These are phyloP conservation scores for Passer domesticus DNA, from an alignment of 2,113 vertebrate species.

Conservation along the genomic window DNA sequence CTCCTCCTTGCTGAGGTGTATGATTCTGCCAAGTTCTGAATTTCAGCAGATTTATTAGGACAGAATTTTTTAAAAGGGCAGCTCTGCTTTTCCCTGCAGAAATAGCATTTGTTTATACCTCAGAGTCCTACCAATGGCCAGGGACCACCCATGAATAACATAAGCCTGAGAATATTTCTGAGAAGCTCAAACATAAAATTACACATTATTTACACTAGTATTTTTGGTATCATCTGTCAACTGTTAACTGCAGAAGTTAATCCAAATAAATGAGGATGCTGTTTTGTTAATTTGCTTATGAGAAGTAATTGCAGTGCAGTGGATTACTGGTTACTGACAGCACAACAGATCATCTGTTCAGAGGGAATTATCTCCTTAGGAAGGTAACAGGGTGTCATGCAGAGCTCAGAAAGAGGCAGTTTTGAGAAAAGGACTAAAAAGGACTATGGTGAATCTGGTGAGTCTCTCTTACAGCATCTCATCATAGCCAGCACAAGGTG, in stretches of 20 bases:
- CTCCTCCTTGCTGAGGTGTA: not conserved
- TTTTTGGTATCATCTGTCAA: not conserved
- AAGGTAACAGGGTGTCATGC: not conserved
- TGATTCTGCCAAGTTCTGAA: not conserved
- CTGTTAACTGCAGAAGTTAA: slow-evolving; percentile 6
- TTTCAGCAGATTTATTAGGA: not conserved
- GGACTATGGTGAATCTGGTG: not conserved
- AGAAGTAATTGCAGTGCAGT: not conserved
- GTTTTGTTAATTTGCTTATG: not conserved
- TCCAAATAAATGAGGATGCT: not conserved
- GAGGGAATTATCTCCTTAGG: not conserved
- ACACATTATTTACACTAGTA: not conserved
- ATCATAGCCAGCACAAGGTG: not conserved
- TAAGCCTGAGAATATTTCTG: not conserved
- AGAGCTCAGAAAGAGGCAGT: not conserved
- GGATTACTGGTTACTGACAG: not conserved
- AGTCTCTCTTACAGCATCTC: not conserved
- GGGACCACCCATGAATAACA: not conserved
- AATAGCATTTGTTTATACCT: not conserved
- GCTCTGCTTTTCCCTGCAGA: not conserved
- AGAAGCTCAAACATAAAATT: not conserved
- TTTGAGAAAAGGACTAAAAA: not conserved
- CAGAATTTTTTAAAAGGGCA: not conserved
- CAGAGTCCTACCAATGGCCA: not conserved
- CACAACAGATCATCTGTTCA: not conserved